Conservation (phyloP, 1,140 invertebrate species). For the Ganaspis sp. region DNA sequence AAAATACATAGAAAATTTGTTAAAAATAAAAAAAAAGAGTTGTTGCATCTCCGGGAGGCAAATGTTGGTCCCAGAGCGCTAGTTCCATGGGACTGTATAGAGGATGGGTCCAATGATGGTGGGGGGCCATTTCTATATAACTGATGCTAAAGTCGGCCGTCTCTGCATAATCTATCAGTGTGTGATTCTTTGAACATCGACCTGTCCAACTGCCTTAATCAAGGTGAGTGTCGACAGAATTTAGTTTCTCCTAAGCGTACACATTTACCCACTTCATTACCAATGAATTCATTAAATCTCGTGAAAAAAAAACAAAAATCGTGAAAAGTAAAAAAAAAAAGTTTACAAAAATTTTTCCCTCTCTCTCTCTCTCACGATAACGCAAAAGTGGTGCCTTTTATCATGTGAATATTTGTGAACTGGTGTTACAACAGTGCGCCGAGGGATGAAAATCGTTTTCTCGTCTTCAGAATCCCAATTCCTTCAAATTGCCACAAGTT, state of each 20-base stretch:
- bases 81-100: constrained; percentile 48
- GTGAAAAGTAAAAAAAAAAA: constrained; percentile 19
- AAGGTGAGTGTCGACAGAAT: constrained; percentile 66
- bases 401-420: neutral
- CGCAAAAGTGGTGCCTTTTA: constrained; percentile 19
- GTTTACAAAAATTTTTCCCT: neutral
- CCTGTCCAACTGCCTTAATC: constrained; percentile 54
- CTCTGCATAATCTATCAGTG: constrained; percentile 73
- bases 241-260: constrained; percentile 15
- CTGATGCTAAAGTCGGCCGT: constrained; percentile 65
- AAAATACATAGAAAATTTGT: too few species aligned
- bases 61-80: neutral
- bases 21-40: constrained; percentile 22
- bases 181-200: constrained; percentile 60
- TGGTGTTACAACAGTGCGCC: constrained; percentile 6
- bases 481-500: too few species aligned
- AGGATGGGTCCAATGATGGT: constrained; percentile 58
- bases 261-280: neutral
- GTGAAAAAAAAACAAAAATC: neutral
- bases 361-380: too few species aligned
- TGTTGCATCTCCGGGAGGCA: neutral
- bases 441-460: neutral
- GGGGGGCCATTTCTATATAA: constrained; percentile 75
- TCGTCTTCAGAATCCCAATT: too few species aligned
- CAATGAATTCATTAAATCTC: neutral